phyloP scores from a whole-genome alignment of 1,140 invertebrate species.

The Camponotus pennsylvanicus region DNA sequence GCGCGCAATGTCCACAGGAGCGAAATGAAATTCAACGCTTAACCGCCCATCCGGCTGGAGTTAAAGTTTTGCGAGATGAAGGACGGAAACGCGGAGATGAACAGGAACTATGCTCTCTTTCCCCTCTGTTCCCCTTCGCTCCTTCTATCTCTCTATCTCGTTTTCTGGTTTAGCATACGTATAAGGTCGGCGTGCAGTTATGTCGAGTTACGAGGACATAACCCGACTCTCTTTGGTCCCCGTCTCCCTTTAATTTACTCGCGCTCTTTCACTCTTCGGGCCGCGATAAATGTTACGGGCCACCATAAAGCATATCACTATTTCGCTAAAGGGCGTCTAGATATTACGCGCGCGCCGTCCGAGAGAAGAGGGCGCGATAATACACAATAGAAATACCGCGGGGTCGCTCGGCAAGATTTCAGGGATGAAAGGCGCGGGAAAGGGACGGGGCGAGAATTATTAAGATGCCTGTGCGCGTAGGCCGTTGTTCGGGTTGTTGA shows the following conservation, averaged over 20 bases:
- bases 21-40: conserved; percentile 72
- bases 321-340: conserved; percentile 73
- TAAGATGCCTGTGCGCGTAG: conserved; percentile 41
- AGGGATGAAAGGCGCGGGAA: conserved; percentile 44
- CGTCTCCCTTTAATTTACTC: conserved; percentile 67
- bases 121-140: neutral
- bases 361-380: conserved; percentile 50
- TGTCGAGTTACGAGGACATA: conserved; percentile 75
- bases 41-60: conserved; percentile 4
- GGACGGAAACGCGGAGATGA: conserved; percentile 46
- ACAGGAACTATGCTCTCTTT: conserved; percentile 20
- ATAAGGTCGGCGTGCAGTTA: conserved; percentile 70
- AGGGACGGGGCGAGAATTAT: conserved; percentile 39
- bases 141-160: conserved; percentile 36
- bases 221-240: conserved; percentile 68
- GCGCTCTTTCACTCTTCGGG: conserved; percentile 41
- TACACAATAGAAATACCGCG: conserved; percentile 66
- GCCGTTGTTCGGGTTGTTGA: conserved; percentile 17
- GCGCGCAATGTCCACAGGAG: conserved; percentile 27
- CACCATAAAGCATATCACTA: conserved; percentile 78
- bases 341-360: conserved; percentile 59
- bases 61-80: conserved; percentile 38
- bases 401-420: conserved; percentile 45
- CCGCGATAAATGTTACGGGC: conserved; percentile 74
- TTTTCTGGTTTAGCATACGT: conserved; percentile 75